Evolutionary conservation across 2,888 invertebrate species (phyloP).

Genomic region (Melieria omissa): DNA sequence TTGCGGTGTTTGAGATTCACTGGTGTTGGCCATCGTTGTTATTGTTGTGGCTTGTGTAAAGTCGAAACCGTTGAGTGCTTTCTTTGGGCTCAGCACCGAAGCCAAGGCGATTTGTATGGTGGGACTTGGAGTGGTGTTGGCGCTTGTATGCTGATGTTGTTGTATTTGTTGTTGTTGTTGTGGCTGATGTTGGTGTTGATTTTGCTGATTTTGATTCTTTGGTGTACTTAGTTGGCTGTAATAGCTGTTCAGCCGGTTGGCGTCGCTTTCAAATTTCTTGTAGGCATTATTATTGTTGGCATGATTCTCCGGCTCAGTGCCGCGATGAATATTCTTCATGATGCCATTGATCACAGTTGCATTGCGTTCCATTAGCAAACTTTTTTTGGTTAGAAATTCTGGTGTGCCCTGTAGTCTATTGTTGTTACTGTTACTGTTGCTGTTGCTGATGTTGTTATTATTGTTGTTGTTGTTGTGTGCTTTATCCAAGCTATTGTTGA

Average conservation of each 20-base stretch:
- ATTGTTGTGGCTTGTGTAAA: constrained; percentile 46
- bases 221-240: constrained; percentile 63
- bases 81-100: constrained; percentile 56
- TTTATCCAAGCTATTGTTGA: constrained; percentile 60
- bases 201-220: constrained; percentile 54
- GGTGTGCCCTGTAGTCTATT: constrained; percentile 48
- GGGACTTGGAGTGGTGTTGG: constrained; percentile 24
- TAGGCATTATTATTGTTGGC: constrained; percentile 53
- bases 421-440: constrained; percentile 46
- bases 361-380: constrained; percentile 61
- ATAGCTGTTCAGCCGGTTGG: constrained; percentile 64
- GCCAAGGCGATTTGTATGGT: constrained; percentile 38
- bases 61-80: constrained; percentile 54
- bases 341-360: constrained; percentile 64
- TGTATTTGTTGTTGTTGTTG: constrained; percentile 47
- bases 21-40: constrained; percentile 34
- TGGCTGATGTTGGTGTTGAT: constrained; percentile 52
- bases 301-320: constrained; percentile 42
- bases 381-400: constrained; percentile 65
- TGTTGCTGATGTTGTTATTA: constrained; percentile 40
- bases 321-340: constrained; percentile 61
- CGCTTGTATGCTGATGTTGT: constrained; percentile 46
- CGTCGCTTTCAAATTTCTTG: constrained; percentile 65
- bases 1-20: constrained; percentile 11
- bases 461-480: constrained; percentile 46